These are phyloP conservation scores for Stichodactyla helianthus DNA, from an alignment of 64 coral and sea anemone species.

Conservation along the genomic window DNA sequence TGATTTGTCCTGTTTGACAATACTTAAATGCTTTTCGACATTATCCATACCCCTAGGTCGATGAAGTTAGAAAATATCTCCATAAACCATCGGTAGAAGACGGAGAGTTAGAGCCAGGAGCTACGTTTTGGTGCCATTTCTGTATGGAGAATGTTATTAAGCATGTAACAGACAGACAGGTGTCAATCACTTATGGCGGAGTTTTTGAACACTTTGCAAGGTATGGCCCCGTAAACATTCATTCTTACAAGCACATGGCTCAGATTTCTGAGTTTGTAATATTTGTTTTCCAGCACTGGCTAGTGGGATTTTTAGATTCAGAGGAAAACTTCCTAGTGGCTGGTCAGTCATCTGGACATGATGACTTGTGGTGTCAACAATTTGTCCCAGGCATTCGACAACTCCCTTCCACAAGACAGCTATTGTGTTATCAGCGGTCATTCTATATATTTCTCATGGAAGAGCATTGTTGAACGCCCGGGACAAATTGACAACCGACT, in stretches of 20 bases:
- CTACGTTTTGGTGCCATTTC: slow-evolving; percentile 98
- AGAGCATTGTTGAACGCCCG: no score
- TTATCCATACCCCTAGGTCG: not conserved
- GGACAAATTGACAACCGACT: no score
- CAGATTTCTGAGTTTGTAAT: not conserved
- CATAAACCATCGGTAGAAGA: slow-evolving; percentile 74
- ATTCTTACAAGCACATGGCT: not conserved
- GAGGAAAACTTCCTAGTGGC: no score
- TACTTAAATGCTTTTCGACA: not conserved
- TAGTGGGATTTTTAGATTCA: no score
- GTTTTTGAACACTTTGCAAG: slow-evolving; percentile 96
- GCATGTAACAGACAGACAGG: slow-evolving; percentile 85
- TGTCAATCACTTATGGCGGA: slow-evolving; percentile 84
- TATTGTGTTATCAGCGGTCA: no score
- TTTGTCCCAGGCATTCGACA: no score
- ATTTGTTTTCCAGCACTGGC: no score
- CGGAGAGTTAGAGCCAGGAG: slow-evolving; percentile 94
- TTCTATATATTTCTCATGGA: no score
- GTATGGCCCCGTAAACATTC: not conserved
- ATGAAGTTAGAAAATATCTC: slow-evolving; percentile 72
- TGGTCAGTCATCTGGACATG: no score
- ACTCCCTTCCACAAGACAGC: no score
- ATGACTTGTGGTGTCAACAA: no score
- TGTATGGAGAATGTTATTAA: slow-evolving; percentile 61
- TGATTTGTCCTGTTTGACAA: not conserved